Evolutionary conservation across 2,113 vertebrate species (phyloP), one percentile per base, ranked within the genome.

Genomic region (Bagarius yarrelli): DNA sequence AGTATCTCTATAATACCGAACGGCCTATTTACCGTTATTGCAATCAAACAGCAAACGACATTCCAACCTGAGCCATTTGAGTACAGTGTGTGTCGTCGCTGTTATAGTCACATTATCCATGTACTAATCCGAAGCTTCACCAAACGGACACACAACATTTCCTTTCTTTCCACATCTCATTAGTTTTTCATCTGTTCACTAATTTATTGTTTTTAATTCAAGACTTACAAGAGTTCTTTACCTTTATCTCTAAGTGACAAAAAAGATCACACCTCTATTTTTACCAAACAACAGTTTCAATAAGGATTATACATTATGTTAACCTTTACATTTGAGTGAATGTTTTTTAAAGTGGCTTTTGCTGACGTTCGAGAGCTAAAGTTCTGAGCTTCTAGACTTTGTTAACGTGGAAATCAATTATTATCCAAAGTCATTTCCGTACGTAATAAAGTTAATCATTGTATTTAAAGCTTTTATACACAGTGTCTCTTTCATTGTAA

Each of bases 361-460:
- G 66, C 60, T 74, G n/a, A 73, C 74, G 67, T 59, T 81, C 44
- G 81, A 81, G 81, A 81, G 76, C 72, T 67, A 67, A 81, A 84
- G 50, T 81, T 59, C 15, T 40, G 66, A 25, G 73, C 70, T 77
- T 53, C 61, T 52, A 74, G 60, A 32, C 76, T 74, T 64, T 79
- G 34, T 19, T 15, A 23, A 15, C 8, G 8, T 40, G 30, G 82
- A 4, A 14, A 50, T 6, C 13, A 47, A 32, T 15, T 5, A n/a
- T 25, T 69, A 69, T 25, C 23, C 8, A 19, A 47, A 71, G 27
- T 18, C 1, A 71, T 71, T 50, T 70, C 18, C 1, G 2, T 25
- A 25, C 23, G 32, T 19, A 14, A 1, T 47, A n/a, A 69, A 47
- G 40, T 69, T 19, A 8, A 21, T 44, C 0, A 11, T 14, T 67